Base-by-base conservation (phyloP, 2,113 vertebrate genomes). In the Barnardius zonarius region DNA sequence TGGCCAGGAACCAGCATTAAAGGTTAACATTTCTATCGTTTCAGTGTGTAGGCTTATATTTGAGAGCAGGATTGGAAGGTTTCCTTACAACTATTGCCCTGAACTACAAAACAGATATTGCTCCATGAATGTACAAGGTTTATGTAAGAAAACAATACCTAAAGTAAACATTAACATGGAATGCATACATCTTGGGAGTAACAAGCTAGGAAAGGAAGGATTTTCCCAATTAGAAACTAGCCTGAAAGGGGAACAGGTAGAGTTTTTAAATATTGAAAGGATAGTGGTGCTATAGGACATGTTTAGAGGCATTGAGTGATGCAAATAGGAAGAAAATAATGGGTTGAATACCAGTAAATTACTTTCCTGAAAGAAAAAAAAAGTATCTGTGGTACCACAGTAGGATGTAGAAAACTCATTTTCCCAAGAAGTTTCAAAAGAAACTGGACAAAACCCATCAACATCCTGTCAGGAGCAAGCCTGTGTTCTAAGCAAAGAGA, bases 1-100 rank as follows among this genome's bases (percentile, higher is more conserved):
- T 96, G 90, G 69, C 86, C 52, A 43, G n/a, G 16, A 6, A 83
- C 44, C 88, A 93, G n/a, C 28, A 63, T 54, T 93, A 89, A 84
- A 88, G 48, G 22, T 76, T 95, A 91, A 63, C 63, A 49, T 95
- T 91, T 92, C 80, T 93, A 20, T 78, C 5, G 1, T 86, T 92
- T 86, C 70, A 91, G 13, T 66, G 28, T 76, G 62, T 37, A 10
- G 37, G 30, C 35, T 57, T 88, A 54, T 46, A 76, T 64, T 37
- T 88, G 57, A 84, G 77, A 28, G 17, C 43, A 62, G n/a, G 15
- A 14, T 91, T 63, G 30, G 46, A 83, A 51, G 8, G 24, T 72
- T 88, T 84, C 52, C 41, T 52, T 68, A 48, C 94, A 93, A 79
- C 52, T 72, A 23, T 46, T 79, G 15, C 57, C 82, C 17, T 75